phyloP scores from a whole-genome alignment of 2,888 invertebrate genomes.

The Exephanes ischioxanthus region DNA sequence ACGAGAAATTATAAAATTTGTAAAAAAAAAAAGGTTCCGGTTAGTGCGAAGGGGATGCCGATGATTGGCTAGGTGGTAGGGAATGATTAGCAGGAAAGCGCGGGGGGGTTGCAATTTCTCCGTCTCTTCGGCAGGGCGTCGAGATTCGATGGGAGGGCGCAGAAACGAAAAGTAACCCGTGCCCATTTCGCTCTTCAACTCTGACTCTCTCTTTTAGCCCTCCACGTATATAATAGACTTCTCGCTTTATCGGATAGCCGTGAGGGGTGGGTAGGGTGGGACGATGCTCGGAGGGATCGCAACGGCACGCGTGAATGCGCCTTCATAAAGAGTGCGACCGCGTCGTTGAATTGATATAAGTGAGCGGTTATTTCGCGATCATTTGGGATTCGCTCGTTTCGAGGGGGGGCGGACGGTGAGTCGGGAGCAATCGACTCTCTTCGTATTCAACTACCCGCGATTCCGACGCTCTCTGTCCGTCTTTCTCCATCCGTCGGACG shows the following conservation, averaged over 20 bases:
- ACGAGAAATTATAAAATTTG: no score
- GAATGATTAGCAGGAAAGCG: neutral
- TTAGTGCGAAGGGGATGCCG: no score
- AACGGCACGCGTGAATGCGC: slow-evolving; percentile 83
- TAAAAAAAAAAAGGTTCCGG: no score
- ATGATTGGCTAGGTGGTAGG: neutral
- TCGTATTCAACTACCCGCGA: slow-evolving; percentile 27
- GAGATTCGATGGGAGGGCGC: neutral
- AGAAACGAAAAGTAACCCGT: slow-evolving; percentile 11
- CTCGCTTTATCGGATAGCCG: neutral
- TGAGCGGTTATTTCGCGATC: slow-evolving; percentile 85
- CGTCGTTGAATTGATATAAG: slow-evolving; percentile 83
- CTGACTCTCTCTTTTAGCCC: slow-evolving; percentile 11
- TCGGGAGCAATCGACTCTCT: slow-evolving; percentile 16
- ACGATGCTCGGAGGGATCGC: slow-evolving; percentile 56
- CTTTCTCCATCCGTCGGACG: neutral
- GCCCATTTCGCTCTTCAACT: slow-evolving; percentile 16
- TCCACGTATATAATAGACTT: slow-evolving; percentile 3
- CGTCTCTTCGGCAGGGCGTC: neutral
- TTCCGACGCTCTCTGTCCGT: slow-evolving; percentile 1
- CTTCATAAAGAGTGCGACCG: slow-evolving; percentile 80
- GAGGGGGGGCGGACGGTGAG: slow-evolving; percentile 22
- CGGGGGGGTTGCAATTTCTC: neutral
- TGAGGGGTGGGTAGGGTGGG: slow-evolving; percentile 28
- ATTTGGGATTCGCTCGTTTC: slow-evolving; percentile 80